Percentiles rank a stretch among this genome's conserved stretches.
These are phyloP conservation scores for Elanoides forficatus DNA, from an alignment of 2,113 vertebrate species.

Conservation along the genomic window DNA sequence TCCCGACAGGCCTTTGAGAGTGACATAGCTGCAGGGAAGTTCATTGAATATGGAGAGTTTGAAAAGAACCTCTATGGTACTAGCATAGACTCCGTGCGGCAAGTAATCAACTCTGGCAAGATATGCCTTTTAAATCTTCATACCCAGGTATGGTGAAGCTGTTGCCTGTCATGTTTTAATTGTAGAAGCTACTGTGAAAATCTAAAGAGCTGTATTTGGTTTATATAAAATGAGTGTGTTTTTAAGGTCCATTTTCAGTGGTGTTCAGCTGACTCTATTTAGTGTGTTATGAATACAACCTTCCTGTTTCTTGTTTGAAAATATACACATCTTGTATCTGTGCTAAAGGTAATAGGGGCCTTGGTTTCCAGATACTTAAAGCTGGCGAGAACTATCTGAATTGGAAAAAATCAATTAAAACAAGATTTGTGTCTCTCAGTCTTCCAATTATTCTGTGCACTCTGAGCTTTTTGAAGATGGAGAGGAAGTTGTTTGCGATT, in stretches of 20 bases:
- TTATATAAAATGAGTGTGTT: not conserved
- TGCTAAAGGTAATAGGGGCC: not conserved
- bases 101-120: constrained; percentile 90
- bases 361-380: not conserved
- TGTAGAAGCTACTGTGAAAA: not conserved
- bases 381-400: not conserved
- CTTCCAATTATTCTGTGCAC: not conserved
- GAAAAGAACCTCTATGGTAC: constrained; percentile 95
- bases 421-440: not conserved
- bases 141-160: constrained; percentile 83
- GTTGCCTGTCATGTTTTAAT: not conserved
- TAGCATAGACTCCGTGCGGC: constrained; percentile 89
- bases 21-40: constrained; percentile 86
- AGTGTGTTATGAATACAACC: not conserved
- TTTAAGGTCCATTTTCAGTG: not conserved
- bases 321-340: not conserved
- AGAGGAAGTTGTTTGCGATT: not conserved
- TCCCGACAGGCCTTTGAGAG: constrained; percentile 85
- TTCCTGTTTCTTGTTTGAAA: not conserved
- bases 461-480: not conserved
- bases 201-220: not conserved
- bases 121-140: constrained; percentile 92
- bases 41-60: constrained; percentile 93
- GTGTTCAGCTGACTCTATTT: not conserved
- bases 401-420: not conserved